Base-by-base conservation (phyloP, 2,797 vertebrate genomes). In the Helicolenus hilgendorfi region DNA sequence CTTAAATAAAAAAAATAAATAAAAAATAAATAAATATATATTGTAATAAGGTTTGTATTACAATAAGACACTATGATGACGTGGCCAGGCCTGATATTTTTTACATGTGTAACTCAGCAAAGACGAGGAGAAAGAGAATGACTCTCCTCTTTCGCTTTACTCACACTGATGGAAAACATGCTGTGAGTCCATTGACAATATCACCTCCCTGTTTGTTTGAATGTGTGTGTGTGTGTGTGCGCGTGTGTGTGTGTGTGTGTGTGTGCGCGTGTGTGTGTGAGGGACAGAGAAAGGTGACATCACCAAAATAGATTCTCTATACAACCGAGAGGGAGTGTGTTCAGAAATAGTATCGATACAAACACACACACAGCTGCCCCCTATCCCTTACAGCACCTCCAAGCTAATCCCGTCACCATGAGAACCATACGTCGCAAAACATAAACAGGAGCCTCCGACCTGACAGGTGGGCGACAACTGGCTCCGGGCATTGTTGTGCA, bases 401-500 rank as follows among this genome's bases (percentile, higher is more conserved):
- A 67, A 70, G 68, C 77, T 92, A 92, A 94, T 92, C 83, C 88
- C 22, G 82, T 92, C 72, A 27, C 94, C 31, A 89, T 91, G 90
- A 87, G 92, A 90, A 95, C 95, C 91, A 96, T 95, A 94, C 93
- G 85, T 92, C 86, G 49, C 87, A 86, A 92, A 95, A 94, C 82
- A 92, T 89, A 94, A 95, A 96, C 92, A 95, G 83, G 18, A 63
- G 79, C 49, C 64, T 77, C n/a, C 33, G 55, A 41, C 59, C 77
- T 74, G 82, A 92, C 92, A 92, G 92, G 87, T 88, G 95, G 65
- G 26, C 20, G 82, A 76, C 77, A 84, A 86, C 83, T 84, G 88
- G 76, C 60, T 73, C n/a, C 77, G 27, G 62, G 35, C 75, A 78
- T 63, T 82, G 81, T 55, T 81, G 38, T n/a, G 63, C 38, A 77